phyloP scores from a whole-genome alignment of 2,113 vertebrate genomes.

The Apistogramma diplotaenia region DNA sequence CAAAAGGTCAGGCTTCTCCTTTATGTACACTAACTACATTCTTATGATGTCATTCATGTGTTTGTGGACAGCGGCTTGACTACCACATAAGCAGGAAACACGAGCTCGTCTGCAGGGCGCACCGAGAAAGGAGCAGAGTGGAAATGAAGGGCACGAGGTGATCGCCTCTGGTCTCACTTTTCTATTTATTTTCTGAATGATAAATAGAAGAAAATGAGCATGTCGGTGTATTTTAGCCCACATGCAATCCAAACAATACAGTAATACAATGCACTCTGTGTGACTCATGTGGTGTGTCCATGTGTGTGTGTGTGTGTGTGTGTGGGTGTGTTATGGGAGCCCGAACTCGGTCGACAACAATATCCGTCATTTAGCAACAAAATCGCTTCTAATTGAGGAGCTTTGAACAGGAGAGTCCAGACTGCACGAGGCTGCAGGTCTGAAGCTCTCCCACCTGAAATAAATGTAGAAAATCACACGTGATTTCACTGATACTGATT shows the following conservation, averaged over 20 bases:
- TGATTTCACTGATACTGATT: constrained; percentile 33
- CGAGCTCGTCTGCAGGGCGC: neutral
- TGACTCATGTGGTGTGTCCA: constrained; percentile 34
- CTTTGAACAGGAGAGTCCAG: constrained; percentile 49
- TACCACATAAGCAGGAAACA: neutral
- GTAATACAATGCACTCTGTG: constrained; percentile 27
- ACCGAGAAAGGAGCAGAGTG: neutral
- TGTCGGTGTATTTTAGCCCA: constrained; percentile 54
- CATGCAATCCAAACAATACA: constrained; percentile 52
- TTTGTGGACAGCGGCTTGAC: neutral
- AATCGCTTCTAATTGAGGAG: constrained; percentile 57
- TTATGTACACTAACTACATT: neutral
- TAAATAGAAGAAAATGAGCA: constrained; percentile 49
- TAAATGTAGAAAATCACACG: constrained; percentile 17
- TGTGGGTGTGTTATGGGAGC: constrained; percentile 31
- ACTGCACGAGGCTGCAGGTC: constrained; percentile 41
- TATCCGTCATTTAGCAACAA: constrained; percentile 55
- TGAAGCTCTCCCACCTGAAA: constrained; percentile 23
- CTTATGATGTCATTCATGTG: neutral
- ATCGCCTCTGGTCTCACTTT: constrained; percentile 33
- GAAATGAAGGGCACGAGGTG: neutral
- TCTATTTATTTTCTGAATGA: constrained; percentile 49
- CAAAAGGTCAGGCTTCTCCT: neutral
- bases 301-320: constrained; percentile 34
- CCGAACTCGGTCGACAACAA: constrained; percentile 41